phyloP scores from a whole-genome alignment of 2,888 invertebrate genomes.

The Acronicta psi region DNA sequence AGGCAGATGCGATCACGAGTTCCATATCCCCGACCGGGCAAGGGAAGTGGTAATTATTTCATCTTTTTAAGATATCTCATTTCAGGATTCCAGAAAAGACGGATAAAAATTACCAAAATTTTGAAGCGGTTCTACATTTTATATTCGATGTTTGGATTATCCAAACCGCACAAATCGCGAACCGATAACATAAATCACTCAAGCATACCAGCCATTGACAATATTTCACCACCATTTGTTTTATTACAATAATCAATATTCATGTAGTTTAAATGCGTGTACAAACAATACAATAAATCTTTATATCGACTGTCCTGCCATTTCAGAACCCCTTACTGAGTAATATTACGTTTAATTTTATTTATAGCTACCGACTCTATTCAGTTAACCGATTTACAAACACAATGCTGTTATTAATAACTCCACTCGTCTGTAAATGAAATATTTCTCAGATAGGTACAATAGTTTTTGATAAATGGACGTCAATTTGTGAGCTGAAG shows the following conservation, averaged over 20 bases:
- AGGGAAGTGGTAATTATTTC: too few relatives aligned
- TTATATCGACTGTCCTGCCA: constrained; percentile 63
- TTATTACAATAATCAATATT: constrained; percentile 53
- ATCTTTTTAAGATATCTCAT: too few relatives aligned
- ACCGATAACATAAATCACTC: constrained; percentile 41
- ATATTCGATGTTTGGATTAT: constrained; percentile 10
- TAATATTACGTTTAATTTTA: constrained; percentile 68
- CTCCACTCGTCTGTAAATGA: constrained; percentile 33
- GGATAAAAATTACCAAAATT: too few relatives aligned
- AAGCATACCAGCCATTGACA: constrained; percentile 50
- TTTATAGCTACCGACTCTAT: constrained; percentile 59
- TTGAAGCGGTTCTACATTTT: neutral
- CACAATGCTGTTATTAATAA: constrained; percentile 47
- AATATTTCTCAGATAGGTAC: constrained; percentile 29
- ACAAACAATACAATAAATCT: constrained; percentile 67
- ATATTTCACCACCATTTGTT: constrained; percentile 69
- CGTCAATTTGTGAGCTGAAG: constrained; percentile 28
- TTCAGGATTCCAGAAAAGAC: too few relatives aligned
- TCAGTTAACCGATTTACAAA: constrained; percentile 42
- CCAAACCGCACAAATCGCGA: constrained; percentile 21
- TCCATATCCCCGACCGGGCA: too few relatives aligned
- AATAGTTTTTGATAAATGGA: constrained; percentile 32
- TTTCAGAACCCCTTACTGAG: constrained; percentile 64
- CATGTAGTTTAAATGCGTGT: constrained; percentile 60
- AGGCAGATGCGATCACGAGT: too few relatives aligned